Base-by-base conservation (phyloP, 2,113 vertebrate genomes). In the Oncorhynchus clarkii region DNA sequence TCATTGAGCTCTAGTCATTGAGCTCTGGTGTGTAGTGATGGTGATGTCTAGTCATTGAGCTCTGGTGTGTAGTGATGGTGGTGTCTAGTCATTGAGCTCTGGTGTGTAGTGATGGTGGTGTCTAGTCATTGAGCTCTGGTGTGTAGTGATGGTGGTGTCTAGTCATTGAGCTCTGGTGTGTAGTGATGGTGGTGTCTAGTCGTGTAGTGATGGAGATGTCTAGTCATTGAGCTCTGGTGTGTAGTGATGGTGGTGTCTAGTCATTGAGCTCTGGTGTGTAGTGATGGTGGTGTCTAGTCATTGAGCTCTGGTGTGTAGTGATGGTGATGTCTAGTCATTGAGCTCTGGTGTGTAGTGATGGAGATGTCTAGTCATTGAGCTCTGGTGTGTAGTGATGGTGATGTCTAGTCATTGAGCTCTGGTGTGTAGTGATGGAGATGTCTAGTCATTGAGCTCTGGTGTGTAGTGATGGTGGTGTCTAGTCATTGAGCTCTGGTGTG, bases 231-330 rank as follows among this genome's bases (percentile, higher is more conserved):
- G 68, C 5, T 69, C 78, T 86, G 81, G 76, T 87, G 86, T n/a
- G 11, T 88, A 86, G 83, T 79, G 65, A 75, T 78, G 51, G 78
- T 67, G 70, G 78, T 75, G 70, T 77, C 20, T 71, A 59, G 29
- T 31, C 22, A 67, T 82, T 82, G 62, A 77, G 68, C 5, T 69
- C 78, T 86, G 81, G 76, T 87, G 86, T n/a, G 11, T 87, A 86
- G 82, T 79, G 65, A 75, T 78, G 51, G 76, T 67, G 70, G 78
- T 75, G 70, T 77, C 20, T 71, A 51, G 24, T 31, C 22, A 60
- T 82, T 82, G 62, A 78, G 68, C 4, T 69, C 78, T 86, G 81
- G 76, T 87, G 86, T n/a, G 11, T 88, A 86, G 83, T 79, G 65
- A 75, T 78, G 51, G 78, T 71, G 70, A 78, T 75, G 70, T 77